These are phyloP conservation scores for Neodiprion pinetum DNA, from an alignment of 1,140 invertebrate species.

Conservation along the genomic window DNA sequence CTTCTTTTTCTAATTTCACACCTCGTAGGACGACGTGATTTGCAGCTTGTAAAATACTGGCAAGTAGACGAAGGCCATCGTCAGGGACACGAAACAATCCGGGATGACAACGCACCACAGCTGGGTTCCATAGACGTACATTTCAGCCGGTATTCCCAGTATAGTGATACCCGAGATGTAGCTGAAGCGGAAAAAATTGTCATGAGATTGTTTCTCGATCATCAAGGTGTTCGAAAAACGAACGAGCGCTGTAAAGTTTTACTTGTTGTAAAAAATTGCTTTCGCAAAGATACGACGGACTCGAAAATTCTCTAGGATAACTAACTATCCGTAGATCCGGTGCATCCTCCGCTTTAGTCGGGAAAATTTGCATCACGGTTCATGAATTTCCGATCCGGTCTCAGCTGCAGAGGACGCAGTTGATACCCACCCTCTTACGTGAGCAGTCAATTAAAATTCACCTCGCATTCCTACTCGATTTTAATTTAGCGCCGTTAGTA, in stretches of 20 bases:
- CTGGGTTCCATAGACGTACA: conserved; percentile 88
- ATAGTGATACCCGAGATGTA: conserved; percentile 92
- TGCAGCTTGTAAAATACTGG: conserved; percentile 87
- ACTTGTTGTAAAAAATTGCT: not conserved
- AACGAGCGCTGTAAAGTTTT: not conserved
- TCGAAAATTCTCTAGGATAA: not conserved
- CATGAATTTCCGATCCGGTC: not conserved
- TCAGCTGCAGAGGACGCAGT: not conserved
- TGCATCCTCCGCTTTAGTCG: not conserved
- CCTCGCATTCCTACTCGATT: not conserved
- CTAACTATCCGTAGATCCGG: too few species aligned
- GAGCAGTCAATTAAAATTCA: not conserved
- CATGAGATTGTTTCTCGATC: not conserved
- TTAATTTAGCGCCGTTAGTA: not conserved
- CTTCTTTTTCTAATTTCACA: conserved; percentile 48
- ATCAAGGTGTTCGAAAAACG: conserved; percentile 20
- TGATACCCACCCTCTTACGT: not conserved
- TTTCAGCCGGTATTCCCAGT: conserved; percentile 89
- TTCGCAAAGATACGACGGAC: not conserved
- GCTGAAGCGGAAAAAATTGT: conserved; percentile 60
- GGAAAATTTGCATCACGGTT: not conserved
- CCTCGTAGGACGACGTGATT: conserved; percentile 85
- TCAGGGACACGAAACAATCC: conserved; percentile 75
- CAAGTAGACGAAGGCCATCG: conserved; percentile 78
- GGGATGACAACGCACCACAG: conserved; percentile 73